Conservation (phyloP, 2,113 vertebrate species). For the Peromyscus californicus region DNA sequence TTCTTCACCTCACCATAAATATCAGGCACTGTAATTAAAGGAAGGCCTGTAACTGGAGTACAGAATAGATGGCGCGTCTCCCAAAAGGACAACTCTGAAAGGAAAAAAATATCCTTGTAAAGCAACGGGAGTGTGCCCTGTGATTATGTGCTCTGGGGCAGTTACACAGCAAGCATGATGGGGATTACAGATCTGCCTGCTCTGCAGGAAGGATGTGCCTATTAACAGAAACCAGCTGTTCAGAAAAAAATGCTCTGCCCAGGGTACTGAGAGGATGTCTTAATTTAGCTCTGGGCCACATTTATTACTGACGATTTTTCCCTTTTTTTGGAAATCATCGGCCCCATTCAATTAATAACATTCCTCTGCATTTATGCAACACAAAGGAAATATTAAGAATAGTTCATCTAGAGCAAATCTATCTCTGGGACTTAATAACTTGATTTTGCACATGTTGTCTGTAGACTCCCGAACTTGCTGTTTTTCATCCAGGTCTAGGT, state of each 20-base stretch:
- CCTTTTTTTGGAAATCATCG: slow-evolving; percentile 42
- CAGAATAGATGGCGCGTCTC: slow-evolving; percentile 61
- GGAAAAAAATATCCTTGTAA: slow-evolving; percentile 63
- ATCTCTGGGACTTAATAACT: slow-evolving; percentile 32
- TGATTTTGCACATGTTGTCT: background rate
- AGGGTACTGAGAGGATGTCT: slow-evolving; percentile 79
- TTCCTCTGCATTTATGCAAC: slow-evolving; percentile 43
- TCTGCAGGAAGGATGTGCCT: slow-evolving; percentile 68
- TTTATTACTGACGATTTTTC: slow-evolving; percentile 69
- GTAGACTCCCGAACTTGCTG: background rate
- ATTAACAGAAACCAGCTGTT: slow-evolving; percentile 83
- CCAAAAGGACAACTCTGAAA: slow-evolving; percentile 69
- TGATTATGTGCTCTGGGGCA: slow-evolving; percentile 75
- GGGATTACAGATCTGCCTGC: slow-evolving; percentile 79
- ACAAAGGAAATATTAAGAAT: slow-evolving; percentile 62
- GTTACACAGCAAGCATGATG: slow-evolving; percentile 50
- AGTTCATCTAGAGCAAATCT: slow-evolving; percentile 48
- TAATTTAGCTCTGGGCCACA: slow-evolving; percentile 80
- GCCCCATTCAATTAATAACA: slow-evolving; percentile 73
- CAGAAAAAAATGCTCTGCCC: slow-evolving; percentile 73
- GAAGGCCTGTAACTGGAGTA: slow-evolving; percentile 45
- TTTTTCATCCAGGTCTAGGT: slow-evolving; percentile 31
- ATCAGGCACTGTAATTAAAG: slow-evolving; percentile 68
- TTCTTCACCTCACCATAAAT: slow-evolving; percentile 21
- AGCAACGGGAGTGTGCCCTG: background rate